phyloP scores from a whole-genome alignment of 1,140 invertebrate species.

The Temnothorax curvispinosus region DNA sequence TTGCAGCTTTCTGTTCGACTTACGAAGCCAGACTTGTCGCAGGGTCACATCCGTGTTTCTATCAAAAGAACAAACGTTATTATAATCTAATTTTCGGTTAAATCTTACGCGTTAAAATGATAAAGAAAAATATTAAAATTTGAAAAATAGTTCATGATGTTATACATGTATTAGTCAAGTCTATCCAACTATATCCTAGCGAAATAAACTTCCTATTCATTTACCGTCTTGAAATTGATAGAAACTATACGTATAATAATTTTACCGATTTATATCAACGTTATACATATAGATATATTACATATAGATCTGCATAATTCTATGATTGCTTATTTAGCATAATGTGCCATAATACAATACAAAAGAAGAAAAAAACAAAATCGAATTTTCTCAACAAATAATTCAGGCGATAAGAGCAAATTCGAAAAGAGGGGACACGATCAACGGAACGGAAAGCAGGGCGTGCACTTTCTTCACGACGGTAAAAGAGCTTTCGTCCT shows the following conservation, averaged over 20 bases:
- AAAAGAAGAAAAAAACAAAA: background rate
- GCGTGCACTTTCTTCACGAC: constrained; percentile 69
- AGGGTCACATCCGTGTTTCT: constrained; percentile 79
- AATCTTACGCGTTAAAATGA: background rate
- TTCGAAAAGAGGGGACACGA: constrained; percentile 37
- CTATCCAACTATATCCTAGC: background rate
- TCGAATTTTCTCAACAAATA: constrained; percentile 18
- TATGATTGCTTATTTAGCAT: background rate
- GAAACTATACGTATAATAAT: background rate
- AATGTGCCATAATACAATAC: background rate
- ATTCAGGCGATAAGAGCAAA: constrained; percentile 38
- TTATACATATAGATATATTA: background rate
- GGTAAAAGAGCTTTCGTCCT: constrained; percentile 69
- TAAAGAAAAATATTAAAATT: constrained; percentile 1
- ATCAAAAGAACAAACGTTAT: background rate
- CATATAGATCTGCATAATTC: background rate
- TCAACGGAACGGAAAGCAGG: constrained; percentile 32
- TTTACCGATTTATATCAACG: background rate
- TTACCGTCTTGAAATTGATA: background rate
- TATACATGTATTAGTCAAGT: background rate
- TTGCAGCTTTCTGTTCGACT: constrained; percentile 83
- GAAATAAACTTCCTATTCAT: background rate
- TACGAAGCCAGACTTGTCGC: constrained; percentile 84
- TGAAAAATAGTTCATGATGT: background rate
- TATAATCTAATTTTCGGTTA: background rate